These are phyloP conservation scores for Drosophila punjabiensis DNA, from an alignment of 1,140 invertebrate genomes.

Conservation along the genomic window DNA sequence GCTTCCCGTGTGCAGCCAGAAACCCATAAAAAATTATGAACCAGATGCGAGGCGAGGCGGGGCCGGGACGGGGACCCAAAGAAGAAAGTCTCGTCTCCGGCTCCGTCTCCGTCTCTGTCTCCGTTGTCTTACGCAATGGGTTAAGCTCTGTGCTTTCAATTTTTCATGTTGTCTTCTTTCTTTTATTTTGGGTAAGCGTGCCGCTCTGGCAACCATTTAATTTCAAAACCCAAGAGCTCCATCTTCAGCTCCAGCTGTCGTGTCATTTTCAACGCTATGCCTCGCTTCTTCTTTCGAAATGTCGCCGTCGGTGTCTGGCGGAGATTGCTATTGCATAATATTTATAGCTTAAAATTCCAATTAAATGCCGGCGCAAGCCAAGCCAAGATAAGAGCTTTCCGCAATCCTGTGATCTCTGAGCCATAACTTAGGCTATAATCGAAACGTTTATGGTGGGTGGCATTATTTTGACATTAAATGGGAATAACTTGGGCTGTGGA, in stretches of 20 bases:
- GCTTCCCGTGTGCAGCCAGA: conserved; percentile 72
- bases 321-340: conserved; percentile 52
- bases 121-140: conserved; percentile 68
- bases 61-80: conserved; percentile 19
- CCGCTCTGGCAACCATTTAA: conserved; percentile 72
- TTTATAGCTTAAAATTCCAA: conserved; percentile 27
- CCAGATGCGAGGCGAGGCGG: conserved; percentile 59
- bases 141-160: conserved; percentile 52
- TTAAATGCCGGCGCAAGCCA: conserved; percentile 55
- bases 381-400: conserved; percentile 52
- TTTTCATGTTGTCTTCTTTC: conserved; percentile 20
- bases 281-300: conserved; percentile 64
- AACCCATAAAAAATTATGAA: conserved; percentile 77
- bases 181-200: conserved; percentile 45
- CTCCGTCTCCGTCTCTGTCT: not conserved
- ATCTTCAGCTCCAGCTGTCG: conserved; percentile 6
- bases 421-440: conserved; percentile 40
- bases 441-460: conserved; percentile 18
- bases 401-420: conserved; percentile 52
- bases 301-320: conserved; percentile 20
- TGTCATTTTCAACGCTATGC: conserved; percentile 78
- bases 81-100: conserved; percentile 61
- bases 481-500: not conserved
- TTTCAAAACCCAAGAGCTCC: conserved; percentile 64
- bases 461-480: conserved; percentile 1